Evolutionary conservation across 2,888 invertebrate species (phyloP).

Genomic region (Scrobipalpa atriplicella): DNA sequence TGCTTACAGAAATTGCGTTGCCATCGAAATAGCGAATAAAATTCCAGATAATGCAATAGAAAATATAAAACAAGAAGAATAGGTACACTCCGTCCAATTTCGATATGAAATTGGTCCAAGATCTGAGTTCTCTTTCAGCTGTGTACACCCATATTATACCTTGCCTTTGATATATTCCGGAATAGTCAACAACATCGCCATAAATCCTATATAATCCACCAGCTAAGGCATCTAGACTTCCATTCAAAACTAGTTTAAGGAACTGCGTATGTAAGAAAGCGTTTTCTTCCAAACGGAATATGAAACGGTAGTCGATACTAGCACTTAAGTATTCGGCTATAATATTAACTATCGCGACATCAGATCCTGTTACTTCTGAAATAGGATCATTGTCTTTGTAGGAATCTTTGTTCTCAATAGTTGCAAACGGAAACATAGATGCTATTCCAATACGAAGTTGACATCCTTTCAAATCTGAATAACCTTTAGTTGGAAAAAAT

Average conservation of each 20-base stretch:
- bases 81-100: constrained; percentile 57
- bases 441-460: constrained; percentile 59
- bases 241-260: constrained; percentile 55
- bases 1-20: constrained; percentile 41
- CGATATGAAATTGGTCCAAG: constrained; percentile 56
- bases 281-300: constrained; percentile 49
- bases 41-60: constrained; percentile 54
- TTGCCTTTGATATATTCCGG: constrained; percentile 62
- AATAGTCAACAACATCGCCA: constrained; percentile 61
- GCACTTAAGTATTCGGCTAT: constrained; percentile 58
- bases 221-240: constrained; percentile 60
- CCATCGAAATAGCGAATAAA: constrained; percentile 51
- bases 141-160: constrained; percentile 59
- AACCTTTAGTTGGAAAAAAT: constrained; percentile 51
- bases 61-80: constrained; percentile 59
- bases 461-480: constrained; percentile 56
- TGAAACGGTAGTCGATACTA: constrained; percentile 51
- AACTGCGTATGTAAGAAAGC: constrained; percentile 43
- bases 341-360: constrained; percentile 62
- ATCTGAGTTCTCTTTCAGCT: constrained; percentile 50
- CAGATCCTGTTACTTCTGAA: constrained; percentile 50
- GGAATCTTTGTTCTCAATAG: constrained; percentile 43
- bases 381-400: constrained; percentile 52
- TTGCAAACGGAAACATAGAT: constrained; percentile 54
- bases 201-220: constrained; percentile 65